Evolutionary conservation across 2,797 vertebrate species (phyloP).

Genomic region (Eidolon dupreanum): DNA sequence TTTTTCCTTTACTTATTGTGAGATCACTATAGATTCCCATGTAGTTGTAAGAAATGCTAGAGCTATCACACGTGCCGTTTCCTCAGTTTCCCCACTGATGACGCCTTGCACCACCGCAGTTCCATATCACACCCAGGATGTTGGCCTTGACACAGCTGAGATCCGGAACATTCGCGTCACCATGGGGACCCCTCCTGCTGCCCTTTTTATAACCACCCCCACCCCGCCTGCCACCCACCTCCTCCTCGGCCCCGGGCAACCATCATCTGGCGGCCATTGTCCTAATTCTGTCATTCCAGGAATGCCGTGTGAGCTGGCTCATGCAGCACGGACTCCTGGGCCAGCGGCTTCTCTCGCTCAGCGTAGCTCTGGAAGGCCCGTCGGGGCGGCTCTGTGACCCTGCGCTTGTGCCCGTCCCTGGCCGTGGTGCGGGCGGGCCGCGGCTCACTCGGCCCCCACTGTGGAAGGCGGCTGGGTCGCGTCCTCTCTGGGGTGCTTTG

Average conservation of each 20-base stretch:
- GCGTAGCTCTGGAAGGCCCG: not conserved
- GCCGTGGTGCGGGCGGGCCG: no score
- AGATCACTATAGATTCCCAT: not conserved
- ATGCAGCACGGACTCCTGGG: not conserved
- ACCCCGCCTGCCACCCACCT: not conserved
- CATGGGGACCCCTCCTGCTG: not conserved
- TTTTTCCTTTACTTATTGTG: not conserved
- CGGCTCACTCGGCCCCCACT: no score
- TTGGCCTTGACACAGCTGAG: not conserved
- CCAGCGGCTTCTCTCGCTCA: not conserved
- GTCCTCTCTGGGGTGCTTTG: not conserved
- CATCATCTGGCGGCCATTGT: not conserved
- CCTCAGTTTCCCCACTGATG: fast-evolving
- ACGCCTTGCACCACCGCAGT: fast-evolving
- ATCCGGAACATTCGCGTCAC: fast-evolving
- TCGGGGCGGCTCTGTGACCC: not conserved
- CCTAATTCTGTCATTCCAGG: not conserved
- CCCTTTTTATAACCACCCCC: not conserved
- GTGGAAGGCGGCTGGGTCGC: no score
- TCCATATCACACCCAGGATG: fast-evolving
- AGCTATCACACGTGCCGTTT: not conserved
- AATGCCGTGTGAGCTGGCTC: not conserved
- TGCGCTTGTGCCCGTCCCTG: fast-evolving
- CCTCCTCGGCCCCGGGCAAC: no score
- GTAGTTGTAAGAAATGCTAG: not conserved